Evolutionary conservation across 2,113 vertebrate genomes (phyloP).

Genomic region (Phalacrocorax carbo): DNA sequence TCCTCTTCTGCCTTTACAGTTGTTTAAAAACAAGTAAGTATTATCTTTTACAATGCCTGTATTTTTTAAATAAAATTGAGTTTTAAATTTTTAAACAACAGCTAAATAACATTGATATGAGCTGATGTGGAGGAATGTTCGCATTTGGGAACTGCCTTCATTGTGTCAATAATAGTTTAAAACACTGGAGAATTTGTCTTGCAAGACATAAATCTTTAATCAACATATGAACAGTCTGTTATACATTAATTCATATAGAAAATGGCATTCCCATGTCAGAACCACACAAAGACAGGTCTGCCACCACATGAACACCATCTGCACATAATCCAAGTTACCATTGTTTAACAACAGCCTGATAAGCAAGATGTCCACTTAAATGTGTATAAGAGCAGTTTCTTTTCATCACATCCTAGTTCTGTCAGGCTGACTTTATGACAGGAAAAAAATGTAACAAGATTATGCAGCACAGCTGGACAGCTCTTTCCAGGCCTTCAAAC

Average conservation of each 20-base stretch:
- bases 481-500: not conserved
- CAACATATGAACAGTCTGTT: not conserved
- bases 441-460: not conserved
- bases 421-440: not conserved
- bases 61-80: slow-evolving; percentile 3
- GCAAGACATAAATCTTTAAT: slow-evolving; percentile 33
- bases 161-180: slow-evolving; percentile 22
- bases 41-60: not conserved
- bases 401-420: slow-evolving; percentile 1
- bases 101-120: not conserved
- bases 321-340: not conserved
- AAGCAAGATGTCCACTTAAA: not conserved
- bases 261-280: not conserved
- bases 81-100: slow-evolving; percentile 23
- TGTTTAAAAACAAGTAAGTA: not conserved
- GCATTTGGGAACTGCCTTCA: not conserved
- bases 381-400: not conserved
- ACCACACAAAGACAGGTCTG: not conserved
- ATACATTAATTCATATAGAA: not conserved
- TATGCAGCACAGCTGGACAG: not conserved
- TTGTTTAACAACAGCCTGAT: not conserved
- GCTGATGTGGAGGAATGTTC: not conserved
- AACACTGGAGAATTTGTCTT: not conserved
- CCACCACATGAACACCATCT: not conserved
- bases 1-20: not conserved